These are phyloP conservation scores for Idaea aversata DNA, from an alignment of 2,888 invertebrate species.

Conservation along the genomic window DNA sequence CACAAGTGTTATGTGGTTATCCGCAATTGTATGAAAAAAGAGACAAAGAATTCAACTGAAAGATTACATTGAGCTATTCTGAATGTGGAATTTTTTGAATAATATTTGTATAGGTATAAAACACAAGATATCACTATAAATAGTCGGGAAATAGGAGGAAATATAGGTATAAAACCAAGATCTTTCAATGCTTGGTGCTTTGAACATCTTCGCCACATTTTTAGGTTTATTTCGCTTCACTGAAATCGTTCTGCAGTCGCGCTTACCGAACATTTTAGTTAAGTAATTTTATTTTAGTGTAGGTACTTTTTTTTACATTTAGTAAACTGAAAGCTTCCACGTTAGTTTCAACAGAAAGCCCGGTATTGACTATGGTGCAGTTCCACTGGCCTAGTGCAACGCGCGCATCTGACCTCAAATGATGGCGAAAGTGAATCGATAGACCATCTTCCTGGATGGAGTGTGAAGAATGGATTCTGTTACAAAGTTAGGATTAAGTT, in stretches of 20 bases:
- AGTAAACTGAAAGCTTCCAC: conserved; percentile 24
- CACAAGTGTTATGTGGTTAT: too few species aligned
- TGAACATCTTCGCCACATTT: too few species aligned
- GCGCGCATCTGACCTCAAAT: conserved; percentile 75
- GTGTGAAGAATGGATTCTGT: conserved; percentile 39
- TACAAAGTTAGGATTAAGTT: not conserved
- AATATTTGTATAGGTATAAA: too few species aligned
- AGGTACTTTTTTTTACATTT: conserved; percentile 3
- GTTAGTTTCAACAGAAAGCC: conserved; percentile 61
- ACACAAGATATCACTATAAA: too few species aligned
- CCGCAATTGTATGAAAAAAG: too few species aligned
- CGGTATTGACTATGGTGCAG: conserved; percentile 63
- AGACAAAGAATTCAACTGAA: too few species aligned
- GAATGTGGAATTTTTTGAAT: too few species aligned
- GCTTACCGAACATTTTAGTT: not conserved
- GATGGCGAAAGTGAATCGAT: conserved; percentile 77
- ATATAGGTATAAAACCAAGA: too few species aligned
- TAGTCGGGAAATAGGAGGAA: too few species aligned
- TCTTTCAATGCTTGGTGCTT: too few species aligned
- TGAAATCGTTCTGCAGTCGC: not conserved
- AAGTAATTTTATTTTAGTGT: not conserved
- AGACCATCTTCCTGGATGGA: conserved; percentile 59
- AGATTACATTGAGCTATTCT: too few species aligned
- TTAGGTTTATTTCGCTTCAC: too few species aligned
- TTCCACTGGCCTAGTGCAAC: conserved; percentile 75